Conservation (phyloP, 2,888 invertebrate species). For the Meloe dianella region DNA sequence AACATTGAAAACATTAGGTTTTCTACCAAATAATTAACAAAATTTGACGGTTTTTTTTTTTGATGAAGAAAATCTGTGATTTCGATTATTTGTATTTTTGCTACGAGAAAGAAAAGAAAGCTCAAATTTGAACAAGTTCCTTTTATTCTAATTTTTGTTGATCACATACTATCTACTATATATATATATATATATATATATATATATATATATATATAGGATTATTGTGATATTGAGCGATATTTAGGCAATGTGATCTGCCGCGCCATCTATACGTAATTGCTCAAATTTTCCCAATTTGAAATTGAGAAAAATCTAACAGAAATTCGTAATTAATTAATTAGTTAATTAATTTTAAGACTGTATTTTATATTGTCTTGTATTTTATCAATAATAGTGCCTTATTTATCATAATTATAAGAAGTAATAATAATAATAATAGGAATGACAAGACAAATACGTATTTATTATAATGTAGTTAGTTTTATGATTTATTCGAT, state of each 20-base stretch:
- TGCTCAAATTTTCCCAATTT: slow-evolving; percentile 2
- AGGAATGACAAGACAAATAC: not conserved
- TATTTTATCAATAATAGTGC: not conserved
- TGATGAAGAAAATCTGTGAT: too few species aligned
- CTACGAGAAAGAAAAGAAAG: too few species aligned
- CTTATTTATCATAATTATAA: not conserved
- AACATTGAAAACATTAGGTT: slow-evolving; percentile 75
- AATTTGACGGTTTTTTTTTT: too few species aligned
- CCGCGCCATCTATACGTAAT: not conserved
- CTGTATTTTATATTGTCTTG: slow-evolving; percentile 2
- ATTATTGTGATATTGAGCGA: too few species aligned
- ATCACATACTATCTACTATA: too few species aligned
- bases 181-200: too few species aligned
- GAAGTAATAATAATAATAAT: not conserved
- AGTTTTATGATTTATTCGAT: not conserved
- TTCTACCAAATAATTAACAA: not conserved
- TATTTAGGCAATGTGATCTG: too few species aligned
- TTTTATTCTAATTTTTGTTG: too few species aligned
- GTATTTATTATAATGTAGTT: not conserved
- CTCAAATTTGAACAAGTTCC: too few species aligned
- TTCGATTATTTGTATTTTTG: too few species aligned
- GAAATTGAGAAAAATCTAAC: too few species aligned
- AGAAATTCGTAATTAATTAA: not conserved
- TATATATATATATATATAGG: too few species aligned
- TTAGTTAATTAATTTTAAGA: not conserved